A percentile compares a stretch with the other conserved stretches of the same genome.
These are phyloP conservation scores for Trypoxylus dichotomus DNA, from an alignment of 1,140 invertebrate genomes.

Conservation along the genomic window DNA sequence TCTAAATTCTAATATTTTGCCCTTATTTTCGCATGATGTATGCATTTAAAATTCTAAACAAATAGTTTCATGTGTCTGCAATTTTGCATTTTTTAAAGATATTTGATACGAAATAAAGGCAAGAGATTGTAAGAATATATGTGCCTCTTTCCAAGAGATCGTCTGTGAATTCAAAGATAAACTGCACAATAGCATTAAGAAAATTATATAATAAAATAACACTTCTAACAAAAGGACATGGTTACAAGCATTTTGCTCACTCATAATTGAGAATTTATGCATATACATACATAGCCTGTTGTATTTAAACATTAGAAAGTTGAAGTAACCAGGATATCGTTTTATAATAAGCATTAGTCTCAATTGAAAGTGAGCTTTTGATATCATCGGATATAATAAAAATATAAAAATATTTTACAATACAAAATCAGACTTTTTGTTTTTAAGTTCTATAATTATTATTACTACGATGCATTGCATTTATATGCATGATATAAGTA, in stretches of 20 bases:
- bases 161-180: neutral
- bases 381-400: conserved; percentile 16
- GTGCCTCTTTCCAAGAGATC: no score
- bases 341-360: neutral
- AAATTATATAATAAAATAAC: neutral
- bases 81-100: no score
- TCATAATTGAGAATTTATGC: neutral
- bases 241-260: conserved; percentile 9
- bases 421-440: conserved; percentile 21
- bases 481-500: conserved; percentile 2
- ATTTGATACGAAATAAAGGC: no score
- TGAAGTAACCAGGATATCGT: neutral
- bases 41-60: no score
- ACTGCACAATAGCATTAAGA: neutral
- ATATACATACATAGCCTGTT: neutral
- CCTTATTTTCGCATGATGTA: no score
- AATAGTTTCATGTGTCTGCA: no score
- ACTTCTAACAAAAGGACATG: conserved; percentile 8
- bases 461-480: neutral
- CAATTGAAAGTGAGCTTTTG: neutral
- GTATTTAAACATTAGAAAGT: neutral
- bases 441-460: conserved; percentile 28
- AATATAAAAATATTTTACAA: conserved; percentile 22
- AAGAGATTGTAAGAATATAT: no score
- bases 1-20: no score